Base-by-base conservation (phyloP, 2,113 vertebrate species). In the Bolborhynchus lineola region DNA sequence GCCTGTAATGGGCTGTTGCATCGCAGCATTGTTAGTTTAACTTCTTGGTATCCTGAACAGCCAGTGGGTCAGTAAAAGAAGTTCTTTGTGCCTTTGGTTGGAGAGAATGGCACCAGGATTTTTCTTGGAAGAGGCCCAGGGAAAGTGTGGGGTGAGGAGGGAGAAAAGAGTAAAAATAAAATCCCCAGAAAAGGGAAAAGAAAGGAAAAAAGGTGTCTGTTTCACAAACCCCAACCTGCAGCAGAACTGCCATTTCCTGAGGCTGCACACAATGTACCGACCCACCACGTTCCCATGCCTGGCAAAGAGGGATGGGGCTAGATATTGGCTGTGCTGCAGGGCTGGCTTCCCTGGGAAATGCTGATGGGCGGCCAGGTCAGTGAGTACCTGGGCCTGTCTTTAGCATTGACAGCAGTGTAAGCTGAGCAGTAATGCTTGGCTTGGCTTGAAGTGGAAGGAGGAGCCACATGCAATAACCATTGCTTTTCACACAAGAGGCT, bases 71-170 rank as follows among this genome's bases (percentile, higher is more conserved):
- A 1, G 47, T 93, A 93, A 96, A 96, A 97, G 82, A 80, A 93
- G 88, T 13, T 97, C 96, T 97, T 97, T 97, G 96, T 97, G 93
- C 86, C 80, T 93, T 94, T 3, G 11, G 82, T 86, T 82, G 92
- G 96, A 94, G 93, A 96, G 92, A 95, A 85, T 95, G 92, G 91
- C 86, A 93, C 0, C 0, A 62, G 49, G 82, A 82, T 95, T 97
- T 47, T 93, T 95, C 87, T 97, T 97, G 97, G 96, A 96, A 89
- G 78, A 49, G 35, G 21, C 87, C 96, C 96, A 97, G 82, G 81
- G 35, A 84, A 95, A 95, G 82, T 90, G 94, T 94, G 82, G 92
- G 53, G 62, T 75, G 84, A 96, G 93, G 49, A 88, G 62, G 62
- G 76, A 96, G 63, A 86, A 84, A 13, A 63, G 74, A 89, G 50